Conservation (phyloP, 2,888 invertebrate species). For the Trissolcus brochymenae region DNA sequence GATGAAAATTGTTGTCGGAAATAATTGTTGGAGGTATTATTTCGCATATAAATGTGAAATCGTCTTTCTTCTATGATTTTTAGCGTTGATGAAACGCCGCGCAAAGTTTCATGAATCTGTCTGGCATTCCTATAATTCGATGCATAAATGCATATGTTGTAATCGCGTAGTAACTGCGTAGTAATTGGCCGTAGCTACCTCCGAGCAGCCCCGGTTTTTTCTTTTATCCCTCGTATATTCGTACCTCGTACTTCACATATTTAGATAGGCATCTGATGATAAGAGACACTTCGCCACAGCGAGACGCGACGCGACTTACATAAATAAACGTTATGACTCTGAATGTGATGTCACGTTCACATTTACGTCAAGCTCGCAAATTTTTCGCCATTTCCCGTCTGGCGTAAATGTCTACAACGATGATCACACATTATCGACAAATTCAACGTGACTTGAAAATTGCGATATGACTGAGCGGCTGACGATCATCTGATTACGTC, state of each 20-base stretch:
- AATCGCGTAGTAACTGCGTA: slow-evolving; percentile 56
- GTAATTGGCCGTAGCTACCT: slow-evolving; percentile 50
- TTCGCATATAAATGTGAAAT: slow-evolving; percentile 38
- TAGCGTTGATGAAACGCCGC: slow-evolving; percentile 12
- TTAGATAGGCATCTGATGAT: slow-evolving; percentile 71
- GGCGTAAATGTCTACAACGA: too few species aligned
- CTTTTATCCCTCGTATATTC: slow-evolving; percentile 55
- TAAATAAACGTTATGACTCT: slow-evolving; percentile 45
- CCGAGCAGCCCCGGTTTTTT: slow-evolving; percentile 46
- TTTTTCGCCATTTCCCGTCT: too few species aligned
- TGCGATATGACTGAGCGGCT: slow-evolving; percentile 6
- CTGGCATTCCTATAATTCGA: slow-evolving; percentile 65
- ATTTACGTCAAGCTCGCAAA: slow-evolving; percentile 25
- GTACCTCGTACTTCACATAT: slow-evolving; percentile 66
- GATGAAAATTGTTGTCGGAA: slow-evolving; percentile 13
- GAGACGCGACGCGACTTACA: slow-evolving; percentile 53
- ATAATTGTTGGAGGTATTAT: slow-evolving; percentile 3
- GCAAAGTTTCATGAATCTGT: slow-evolving; percentile 32
- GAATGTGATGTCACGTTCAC: slow-evolving; percentile 33
- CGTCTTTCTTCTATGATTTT: slow-evolving; percentile 33
- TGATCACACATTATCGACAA: too few species aligned
- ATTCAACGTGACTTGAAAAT: background rate
- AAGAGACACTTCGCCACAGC: slow-evolving; percentile 66
- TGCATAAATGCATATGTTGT: slow-evolving; percentile 70
- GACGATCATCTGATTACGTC: slow-evolving; percentile 38